Base-by-base conservation (phyloP, 2,888 invertebrate species). In the Papilio protenor region DNA sequence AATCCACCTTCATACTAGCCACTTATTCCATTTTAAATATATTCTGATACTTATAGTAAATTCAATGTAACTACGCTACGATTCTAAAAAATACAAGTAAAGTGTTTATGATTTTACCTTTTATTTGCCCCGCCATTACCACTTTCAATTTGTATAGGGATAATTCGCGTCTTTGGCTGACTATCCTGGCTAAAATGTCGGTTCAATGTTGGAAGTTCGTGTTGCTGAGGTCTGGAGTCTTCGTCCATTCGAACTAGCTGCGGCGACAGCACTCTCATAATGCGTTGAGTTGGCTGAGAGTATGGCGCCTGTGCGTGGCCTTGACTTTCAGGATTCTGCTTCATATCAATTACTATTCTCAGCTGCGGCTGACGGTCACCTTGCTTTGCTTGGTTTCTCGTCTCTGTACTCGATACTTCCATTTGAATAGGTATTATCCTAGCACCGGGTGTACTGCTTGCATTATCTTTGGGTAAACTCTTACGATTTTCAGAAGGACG, bases 361-460 rank as follows among this genome's bases (percentile, higher is more conserved):
- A 94, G 84, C 49, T 94, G 93, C 49, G 91, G 94, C 72, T 90
- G 88, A 47, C 87, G 84, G 45, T 88, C 85, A 27, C 87, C 87
- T 79, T 88, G 87, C 75, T 87, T 87, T n/a, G 84, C 82, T 61
- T 90, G 86, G 80, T 92, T 89, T 80, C 88, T 88, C 0, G 90
- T 85, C 47, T 94, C 93, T 18, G 90, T 89, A 76, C 87, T 90
- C 0, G 91, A 88, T 0, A 92, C 95, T 86, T 97, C 97, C 86
- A 97, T 94, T 85, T 96, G 96, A 79, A 97, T 95, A 0, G 97
- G 97, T 84, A 97, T 96, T 73, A 96, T 92, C 81, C 96, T 95
- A 77, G 92, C 89, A 73, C 95, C 93, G 45, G 87, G 86, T 79
- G 88, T 87, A 75, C 82, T 87, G 3, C 89, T 87, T 16, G 81